These are phyloP conservation scores for Styela plicata DNA, from an alignment of 23 tunicate genomes.

Conservation along the genomic window DNA sequence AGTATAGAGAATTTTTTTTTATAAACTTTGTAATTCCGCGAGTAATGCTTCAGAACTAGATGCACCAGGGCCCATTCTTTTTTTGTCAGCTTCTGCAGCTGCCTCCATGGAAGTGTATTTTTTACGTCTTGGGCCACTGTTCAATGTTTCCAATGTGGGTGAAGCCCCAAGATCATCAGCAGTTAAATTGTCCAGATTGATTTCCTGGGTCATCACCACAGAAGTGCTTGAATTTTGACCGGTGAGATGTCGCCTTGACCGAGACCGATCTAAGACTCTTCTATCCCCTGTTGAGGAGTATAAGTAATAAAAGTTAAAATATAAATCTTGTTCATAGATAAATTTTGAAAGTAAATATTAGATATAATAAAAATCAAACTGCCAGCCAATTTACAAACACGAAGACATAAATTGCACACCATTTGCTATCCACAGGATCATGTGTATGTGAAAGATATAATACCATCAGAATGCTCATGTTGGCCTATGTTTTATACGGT, in stretches of 20 bases:
- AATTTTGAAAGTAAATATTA: no score
- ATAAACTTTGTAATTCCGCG: slow-evolving; percentile 51
- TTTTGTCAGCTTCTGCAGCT: slow-evolving; percentile 33
- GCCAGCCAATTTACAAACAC: no score
- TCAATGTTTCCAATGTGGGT: slow-evolving; percentile 15
- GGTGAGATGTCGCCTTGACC: slow-evolving; percentile 53
- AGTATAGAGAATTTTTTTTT: neutral
- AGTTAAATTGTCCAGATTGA: slow-evolving; percentile 48
- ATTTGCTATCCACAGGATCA: no score
- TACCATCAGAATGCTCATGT: no score
- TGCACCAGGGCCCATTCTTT: slow-evolving; percentile 13
- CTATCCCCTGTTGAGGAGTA: slow-evolving; percentile 46
- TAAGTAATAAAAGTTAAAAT: no score
- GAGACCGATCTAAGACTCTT: slow-evolving; percentile 60
- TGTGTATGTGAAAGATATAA: no score
- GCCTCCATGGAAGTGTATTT: slow-evolving; percentile 63
- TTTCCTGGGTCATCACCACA: slow-evolving; percentile 22
- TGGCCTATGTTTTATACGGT: no score
- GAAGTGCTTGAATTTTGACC: slow-evolving; percentile 40
- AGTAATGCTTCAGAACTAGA: slow-evolving; percentile 41
- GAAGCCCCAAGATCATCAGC: slow-evolving; percentile 67
- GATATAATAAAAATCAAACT: no score
- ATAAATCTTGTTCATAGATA: no score
- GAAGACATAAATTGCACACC: no score
- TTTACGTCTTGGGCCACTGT: slow-evolving; percentile 27